A percentile compares a stretch with the other conserved stretches of the same genome.
Conservation (phyloP, 2,888 invertebrate genomes). For the Ferdinandea cuprea region DNA sequence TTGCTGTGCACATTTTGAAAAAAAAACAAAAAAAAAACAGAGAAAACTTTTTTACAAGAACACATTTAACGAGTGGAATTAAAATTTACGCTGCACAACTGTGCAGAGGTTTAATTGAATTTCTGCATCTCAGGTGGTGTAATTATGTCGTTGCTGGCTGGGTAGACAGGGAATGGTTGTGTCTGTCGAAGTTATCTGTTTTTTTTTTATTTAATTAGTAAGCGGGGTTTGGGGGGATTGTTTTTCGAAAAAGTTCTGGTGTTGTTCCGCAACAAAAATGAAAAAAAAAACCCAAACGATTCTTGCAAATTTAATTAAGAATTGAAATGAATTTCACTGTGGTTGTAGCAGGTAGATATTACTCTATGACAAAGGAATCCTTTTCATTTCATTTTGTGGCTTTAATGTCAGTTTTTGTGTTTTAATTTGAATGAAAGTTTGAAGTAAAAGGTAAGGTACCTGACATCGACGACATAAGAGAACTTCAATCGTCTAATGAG, state of each 20-base stretch:
- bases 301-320: conserved; percentile 18
- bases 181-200: conserved; percentile 20
- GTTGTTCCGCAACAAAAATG: not conserved
- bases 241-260: not conserved
- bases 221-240: conserved; percentile 4
- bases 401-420: not conserved
- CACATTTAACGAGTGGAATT: conserved; percentile 19
- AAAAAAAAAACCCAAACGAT: not conserved
- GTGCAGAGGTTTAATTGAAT: conserved; percentile 47
- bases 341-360: not conserved
- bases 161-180: not conserved
- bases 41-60: conserved; percentile 6
- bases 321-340: not conserved
- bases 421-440: not conserved
- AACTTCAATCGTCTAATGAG: too few species aligned
- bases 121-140: conserved; percentile 48
- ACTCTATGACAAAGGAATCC: too few species aligned
- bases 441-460: not conserved
- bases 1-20: not conserved
- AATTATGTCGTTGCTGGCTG: conserved; percentile 28
- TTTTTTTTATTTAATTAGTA: not conserved
- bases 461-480: too few species aligned
- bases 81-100: conserved; percentile 1
- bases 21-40: too few species aligned
- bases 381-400: not conserved